phyloP scores from a whole-genome alignment of 2,113 vertebrate genomes.

The Cephalopterus ornatus region DNA sequence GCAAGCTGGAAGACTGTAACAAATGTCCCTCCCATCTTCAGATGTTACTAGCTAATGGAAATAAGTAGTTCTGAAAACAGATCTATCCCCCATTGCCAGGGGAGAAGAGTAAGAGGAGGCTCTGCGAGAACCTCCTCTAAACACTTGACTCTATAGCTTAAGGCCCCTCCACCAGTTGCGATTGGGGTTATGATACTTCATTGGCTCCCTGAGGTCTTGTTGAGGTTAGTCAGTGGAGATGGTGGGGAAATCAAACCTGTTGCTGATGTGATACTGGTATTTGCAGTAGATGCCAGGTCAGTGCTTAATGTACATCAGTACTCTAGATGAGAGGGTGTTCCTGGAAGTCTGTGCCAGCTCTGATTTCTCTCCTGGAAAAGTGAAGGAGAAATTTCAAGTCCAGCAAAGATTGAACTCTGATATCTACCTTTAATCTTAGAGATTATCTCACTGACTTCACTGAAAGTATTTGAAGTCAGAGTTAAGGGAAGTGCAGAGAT shows the following conservation, averaged over 20 bases:
- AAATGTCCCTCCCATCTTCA: neutral
- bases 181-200: neutral
- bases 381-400: neutral
- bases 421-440: neutral
- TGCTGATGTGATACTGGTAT: rapidly evolving
- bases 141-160: neutral
- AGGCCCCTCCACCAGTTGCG: rapidly evolving
- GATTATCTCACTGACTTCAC: neutral
- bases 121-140: neutral
- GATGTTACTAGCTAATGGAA: neutral
- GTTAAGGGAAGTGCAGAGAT: neutral
- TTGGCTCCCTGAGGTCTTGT: neutral
- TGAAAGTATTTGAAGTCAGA: neutral
- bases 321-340: neutral
- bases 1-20: neutral
- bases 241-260: neutral
- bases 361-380: neutral
- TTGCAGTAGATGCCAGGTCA: neutral
- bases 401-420: neutral
- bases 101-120: neutral
- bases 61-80: neutral
- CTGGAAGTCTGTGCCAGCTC: neutral
- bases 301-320: neutral
- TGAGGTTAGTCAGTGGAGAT: neutral
- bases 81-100: neutral